Percentiles rank a stretch among this genome's conserved stretches.
phyloP scores from a whole-genome alignment of 2,797 vertebrate genomes.

The Dendrocincla fuliginosa region DNA sequence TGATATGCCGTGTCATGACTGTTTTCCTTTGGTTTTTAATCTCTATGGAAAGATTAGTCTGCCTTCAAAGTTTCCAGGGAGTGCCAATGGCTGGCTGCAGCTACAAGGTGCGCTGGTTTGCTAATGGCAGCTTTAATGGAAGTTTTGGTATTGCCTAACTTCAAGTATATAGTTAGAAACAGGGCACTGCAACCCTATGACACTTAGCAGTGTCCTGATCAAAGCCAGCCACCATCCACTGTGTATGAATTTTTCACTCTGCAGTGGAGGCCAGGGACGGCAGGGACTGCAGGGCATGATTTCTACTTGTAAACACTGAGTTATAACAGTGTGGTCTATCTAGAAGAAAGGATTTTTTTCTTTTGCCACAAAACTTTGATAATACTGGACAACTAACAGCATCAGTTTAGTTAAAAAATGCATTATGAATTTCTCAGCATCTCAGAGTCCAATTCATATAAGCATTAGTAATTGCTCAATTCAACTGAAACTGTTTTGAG shows the following conservation, averaged over 20 bases:
- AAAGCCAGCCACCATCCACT: fast-evolving
- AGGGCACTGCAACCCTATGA: background rate
- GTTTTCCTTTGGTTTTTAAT: background rate
- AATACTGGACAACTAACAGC: background rate
- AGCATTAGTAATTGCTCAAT: background rate
- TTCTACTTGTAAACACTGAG: background rate
- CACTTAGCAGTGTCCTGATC: background rate
- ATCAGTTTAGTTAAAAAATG: background rate
- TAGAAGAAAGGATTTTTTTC: background rate
- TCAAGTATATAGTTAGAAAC: background rate
- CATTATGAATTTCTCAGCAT: background rate
- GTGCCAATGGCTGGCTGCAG: background rate
- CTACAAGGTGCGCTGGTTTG: background rate
- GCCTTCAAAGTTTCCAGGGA: background rate
- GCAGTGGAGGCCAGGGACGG: background rate
- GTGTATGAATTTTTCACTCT: background rate
- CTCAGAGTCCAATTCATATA: background rate
- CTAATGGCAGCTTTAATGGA: background rate
- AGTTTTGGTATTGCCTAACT: background rate
- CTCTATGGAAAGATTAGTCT: background rate
- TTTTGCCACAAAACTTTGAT: background rate
- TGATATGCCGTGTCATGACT: background rate
- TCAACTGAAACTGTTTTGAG: background rate
- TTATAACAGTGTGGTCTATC: background rate
- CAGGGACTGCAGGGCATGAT: background rate